phyloP scores from a whole-genome alignment of 2,797 vertebrate species.

The Arrhamphus sclerolepis region DNA sequence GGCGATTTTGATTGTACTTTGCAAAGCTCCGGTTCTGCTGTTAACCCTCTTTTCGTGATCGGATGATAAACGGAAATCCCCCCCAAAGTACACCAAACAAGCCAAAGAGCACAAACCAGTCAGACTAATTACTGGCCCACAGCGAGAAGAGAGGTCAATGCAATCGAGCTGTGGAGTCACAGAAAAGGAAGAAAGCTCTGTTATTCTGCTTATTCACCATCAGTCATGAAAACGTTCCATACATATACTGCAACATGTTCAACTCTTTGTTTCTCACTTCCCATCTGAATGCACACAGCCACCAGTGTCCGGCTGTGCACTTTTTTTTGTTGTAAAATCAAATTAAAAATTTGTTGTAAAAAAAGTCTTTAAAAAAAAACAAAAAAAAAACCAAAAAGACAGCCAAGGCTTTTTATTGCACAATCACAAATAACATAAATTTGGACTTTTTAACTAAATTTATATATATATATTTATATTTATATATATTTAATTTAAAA shows the following conservation, averaged over 20 bases:
- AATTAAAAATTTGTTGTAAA: no score
- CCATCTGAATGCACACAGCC: no score
- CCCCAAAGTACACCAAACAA: slow-evolving; percentile 40
- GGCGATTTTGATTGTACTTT: not conserved
- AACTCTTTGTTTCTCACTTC: not conserved
- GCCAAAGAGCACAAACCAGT: slow-evolving; percentile 46
- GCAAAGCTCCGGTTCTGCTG: no score
- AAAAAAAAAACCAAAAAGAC: no score
- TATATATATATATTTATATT: no score
- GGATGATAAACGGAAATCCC: slow-evolving; percentile 46
- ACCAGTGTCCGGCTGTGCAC: slow-evolving; percentile 15
- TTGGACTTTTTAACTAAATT: no score
- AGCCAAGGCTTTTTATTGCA: no score
- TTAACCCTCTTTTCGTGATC: slow-evolving; percentile 28
- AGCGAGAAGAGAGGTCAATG: slow-evolving; percentile 51
- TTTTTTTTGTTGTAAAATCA: no score
- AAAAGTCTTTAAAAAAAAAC: no score
- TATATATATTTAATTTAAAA: no score
- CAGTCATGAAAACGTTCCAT: slow-evolving; percentile 9
- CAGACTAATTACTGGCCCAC: slow-evolving; percentile 57
- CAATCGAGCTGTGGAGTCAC: slow-evolving; percentile 45
- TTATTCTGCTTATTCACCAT: slow-evolving; percentile 3
- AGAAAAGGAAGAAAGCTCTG: slow-evolving; percentile 15
- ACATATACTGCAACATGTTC: not conserved
- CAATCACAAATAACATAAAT: no score